phyloP scores from a whole-genome alignment of 2,888 invertebrate species.

The Calliphora vomitoria region DNA sequence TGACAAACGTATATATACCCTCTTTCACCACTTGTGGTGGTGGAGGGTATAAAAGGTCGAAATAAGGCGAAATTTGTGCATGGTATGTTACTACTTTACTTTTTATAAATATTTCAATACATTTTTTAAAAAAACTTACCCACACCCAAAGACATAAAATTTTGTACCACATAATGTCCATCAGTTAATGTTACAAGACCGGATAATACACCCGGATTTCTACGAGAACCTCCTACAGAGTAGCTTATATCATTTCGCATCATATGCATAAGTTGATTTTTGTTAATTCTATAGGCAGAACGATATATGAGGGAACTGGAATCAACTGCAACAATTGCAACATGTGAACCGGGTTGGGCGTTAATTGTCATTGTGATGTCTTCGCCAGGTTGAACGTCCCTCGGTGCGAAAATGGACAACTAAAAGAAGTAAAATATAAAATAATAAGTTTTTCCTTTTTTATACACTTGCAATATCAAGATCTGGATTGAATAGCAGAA shows the following conservation, averaged over 20 bases:
- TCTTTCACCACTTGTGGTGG: no score
- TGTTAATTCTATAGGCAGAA: conserved; percentile 4
- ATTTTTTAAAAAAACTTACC: no score
- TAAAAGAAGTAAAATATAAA: conserved; percentile 76
- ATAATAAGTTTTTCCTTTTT: no score
- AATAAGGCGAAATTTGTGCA: no score
- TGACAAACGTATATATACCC: no score
- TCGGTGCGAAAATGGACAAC: conserved; percentile 88
- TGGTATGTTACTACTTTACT: no score
- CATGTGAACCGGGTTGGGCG: conserved; percentile 92
- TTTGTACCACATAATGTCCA: conserved; percentile 74
- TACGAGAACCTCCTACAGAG: not conserved
- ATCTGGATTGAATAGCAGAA: no score
- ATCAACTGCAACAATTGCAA: conserved; percentile 86
- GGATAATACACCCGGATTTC: conserved; percentile 65
- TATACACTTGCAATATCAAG: no score
- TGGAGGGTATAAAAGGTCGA: no score
- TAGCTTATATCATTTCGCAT: not conserved
- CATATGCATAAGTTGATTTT: not conserved
- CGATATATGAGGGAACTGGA: conserved; percentile 20
- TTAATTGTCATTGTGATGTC: conserved; percentile 90
- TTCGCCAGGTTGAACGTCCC: conserved; percentile 90
- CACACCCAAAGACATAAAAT: not conserved
- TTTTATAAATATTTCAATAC: no score
- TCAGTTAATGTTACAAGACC: conserved; percentile 82